phyloP scores from a whole-genome alignment of 2,888 invertebrate genomes.

The Acanthopleura granulata region DNA sequence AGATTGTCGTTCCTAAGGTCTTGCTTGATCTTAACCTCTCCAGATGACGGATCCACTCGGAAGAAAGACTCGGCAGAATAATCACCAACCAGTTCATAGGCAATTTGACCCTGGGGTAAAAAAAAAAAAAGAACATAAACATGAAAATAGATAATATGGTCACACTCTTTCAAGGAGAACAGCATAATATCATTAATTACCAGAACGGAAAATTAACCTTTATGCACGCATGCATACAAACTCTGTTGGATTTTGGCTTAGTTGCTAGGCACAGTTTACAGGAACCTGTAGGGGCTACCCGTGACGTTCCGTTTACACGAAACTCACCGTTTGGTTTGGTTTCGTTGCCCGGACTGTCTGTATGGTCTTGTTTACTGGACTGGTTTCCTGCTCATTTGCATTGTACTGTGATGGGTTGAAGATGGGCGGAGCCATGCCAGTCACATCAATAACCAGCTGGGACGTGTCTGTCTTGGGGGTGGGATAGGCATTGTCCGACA shows the following conservation, averaged over 20 bases:
- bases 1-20: conserved; percentile 40
- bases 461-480: conserved; percentile 39
- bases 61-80: conserved; percentile 58
- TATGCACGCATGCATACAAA: too few relatives aligned
- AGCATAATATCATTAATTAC: too few relatives aligned
- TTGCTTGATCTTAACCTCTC: conserved; percentile 44
- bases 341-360: conserved; percentile 34
- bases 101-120: not conserved
- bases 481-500: conserved; percentile 54
- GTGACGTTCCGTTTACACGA: not conserved
- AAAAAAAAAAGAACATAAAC: too few relatives aligned
- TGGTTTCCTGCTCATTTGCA: conserved; percentile 45
- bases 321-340: conserved; percentile 30
- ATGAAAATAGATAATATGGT: not conserved
- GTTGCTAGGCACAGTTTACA: too few relatives aligned
- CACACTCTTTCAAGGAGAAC: not conserved
- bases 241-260: too few relatives aligned
- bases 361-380: conserved; percentile 33
- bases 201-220: too few relatives aligned
- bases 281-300: not conserved
- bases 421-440: conserved; percentile 36
- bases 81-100: conserved; percentile 51
- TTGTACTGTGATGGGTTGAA: conserved; percentile 31
- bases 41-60: conserved; percentile 41
- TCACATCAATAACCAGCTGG: conserved; percentile 46